These are phyloP conservation scores for Zonotrichia albicollis DNA, from an alignment of 2,797 vertebrate genomes.

Conservation along the genomic window DNA sequence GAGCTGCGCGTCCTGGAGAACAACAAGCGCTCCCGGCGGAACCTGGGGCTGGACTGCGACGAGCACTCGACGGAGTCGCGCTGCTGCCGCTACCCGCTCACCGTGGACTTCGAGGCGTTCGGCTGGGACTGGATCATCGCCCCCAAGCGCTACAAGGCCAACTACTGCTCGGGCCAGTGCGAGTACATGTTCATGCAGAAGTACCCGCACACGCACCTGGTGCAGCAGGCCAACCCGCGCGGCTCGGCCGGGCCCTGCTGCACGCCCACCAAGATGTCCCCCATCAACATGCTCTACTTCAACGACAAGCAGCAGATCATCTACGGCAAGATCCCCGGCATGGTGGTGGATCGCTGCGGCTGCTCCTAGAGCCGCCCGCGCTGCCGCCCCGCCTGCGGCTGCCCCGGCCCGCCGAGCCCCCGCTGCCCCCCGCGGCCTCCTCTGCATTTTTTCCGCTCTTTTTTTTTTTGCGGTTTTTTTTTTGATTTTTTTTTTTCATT, in stretches of 20 bases:
- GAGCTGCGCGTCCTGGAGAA: slow-evolving; percentile 97
- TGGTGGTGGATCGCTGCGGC: slow-evolving; percentile 82
- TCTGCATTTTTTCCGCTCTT: not conserved
- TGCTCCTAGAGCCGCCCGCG: not conserved
- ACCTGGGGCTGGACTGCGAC: slow-evolving; percentile 96
- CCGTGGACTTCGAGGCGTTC: slow-evolving; percentile 97
- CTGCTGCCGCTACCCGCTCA: slow-evolving; percentile 97
- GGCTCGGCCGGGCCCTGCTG: slow-evolving; percentile 98
- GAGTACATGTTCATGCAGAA: slow-evolving; percentile 99
- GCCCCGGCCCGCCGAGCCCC: not conserved
- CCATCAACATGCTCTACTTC: slow-evolving; percentile 99
- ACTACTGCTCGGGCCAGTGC: slow-evolving; percentile 99
- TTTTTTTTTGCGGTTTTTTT: not conserved
- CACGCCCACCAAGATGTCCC: slow-evolving; percentile 99
- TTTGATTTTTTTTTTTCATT: not conserved
- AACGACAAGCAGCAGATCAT: slow-evolving; percentile 99
- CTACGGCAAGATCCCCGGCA: slow-evolving; percentile 98
- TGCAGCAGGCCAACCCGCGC: slow-evolving; percentile 94
- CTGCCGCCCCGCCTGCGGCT: too few relatives aligned
- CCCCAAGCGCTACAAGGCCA: slow-evolving; percentile 98
- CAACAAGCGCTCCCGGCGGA: slow-evolving; percentile 92
- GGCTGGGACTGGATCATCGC: slow-evolving; percentile 99
- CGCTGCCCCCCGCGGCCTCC: not conserved
- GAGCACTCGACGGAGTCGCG: slow-evolving; percentile 97
- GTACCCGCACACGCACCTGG: slow-evolving; percentile 97